Evolutionary conservation across 2,113 vertebrate species (phyloP), one percentile per base, ranked within the genome.

Genomic region (Planiliza haematocheilus): DNA sequence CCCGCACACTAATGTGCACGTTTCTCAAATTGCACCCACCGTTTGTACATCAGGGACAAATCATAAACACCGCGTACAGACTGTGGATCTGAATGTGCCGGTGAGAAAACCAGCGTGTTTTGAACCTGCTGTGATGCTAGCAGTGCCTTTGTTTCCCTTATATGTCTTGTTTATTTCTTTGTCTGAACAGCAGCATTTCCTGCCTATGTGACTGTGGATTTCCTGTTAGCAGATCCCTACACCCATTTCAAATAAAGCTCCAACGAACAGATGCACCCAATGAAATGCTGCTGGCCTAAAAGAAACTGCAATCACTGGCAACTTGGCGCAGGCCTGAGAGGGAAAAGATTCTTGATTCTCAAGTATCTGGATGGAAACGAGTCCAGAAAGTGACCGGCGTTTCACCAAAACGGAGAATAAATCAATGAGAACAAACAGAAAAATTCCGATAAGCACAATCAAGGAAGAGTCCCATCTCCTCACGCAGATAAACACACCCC

Each of bases 161-260:
- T 66, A 77, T 37, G 60, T 69, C 59, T 70, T 83, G 83, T 91
- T 89, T 86, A 75, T 83, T 83, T 90, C 53, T 76, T 67, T 64
- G 42, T 84, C 60, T 85, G 85, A 88, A 79, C 76, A 76, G 77
- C 83, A 91, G 86, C 84, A 91, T 92, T 93, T 93, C 92, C 92
- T 93, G 92, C 66, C 70, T 88, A 73, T 87, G 85, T 91, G 87
- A 88, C 81, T 75, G 81, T 90, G 87, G 79, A 86, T 89, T 93
- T 93, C 92, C 92, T 93, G 91, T 88, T 76, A 76, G 66, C 70
- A 10, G 49, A 85, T 82, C 70, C 73, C 69, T 79, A 86, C 87
- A 81, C 81, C 89, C 86, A 83, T 30, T 69, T 14, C 80, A 76
- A 75, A 83, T 72, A 59, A 70, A 82, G 39, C 43, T 16, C 38